These are phyloP conservation scores for Cosmorhoe ocellata DNA, from an alignment of 2,888 invertebrate genomes.

Conservation along the genomic window DNA sequence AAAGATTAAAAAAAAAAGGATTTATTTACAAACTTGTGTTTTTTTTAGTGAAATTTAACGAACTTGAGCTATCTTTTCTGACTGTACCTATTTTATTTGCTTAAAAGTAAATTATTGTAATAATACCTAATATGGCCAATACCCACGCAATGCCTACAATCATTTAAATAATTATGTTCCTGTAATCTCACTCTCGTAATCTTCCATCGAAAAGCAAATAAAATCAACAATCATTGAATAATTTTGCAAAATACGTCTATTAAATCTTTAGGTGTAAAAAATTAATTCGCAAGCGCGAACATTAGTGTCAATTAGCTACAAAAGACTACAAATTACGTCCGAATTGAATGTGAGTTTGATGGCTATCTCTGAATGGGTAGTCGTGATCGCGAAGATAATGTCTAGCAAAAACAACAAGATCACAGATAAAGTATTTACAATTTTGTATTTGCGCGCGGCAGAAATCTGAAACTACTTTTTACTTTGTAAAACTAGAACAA, in stretches of 20 bases:
- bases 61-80: too few relatives aligned
- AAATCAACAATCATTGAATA: slow-evolving; percentile 21
- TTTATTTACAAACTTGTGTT: too few relatives aligned
- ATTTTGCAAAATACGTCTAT: slow-evolving; percentile 18
- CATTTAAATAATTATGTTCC: not conserved
- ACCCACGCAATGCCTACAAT: too few relatives aligned
- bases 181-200: not conserved
- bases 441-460: slow-evolving; percentile 15
- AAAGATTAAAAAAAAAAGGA: too few relatives aligned
- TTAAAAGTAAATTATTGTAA: not conserved
- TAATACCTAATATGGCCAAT: too few relatives aligned
- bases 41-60: too few relatives aligned
- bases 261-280: slow-evolving; percentile 29
- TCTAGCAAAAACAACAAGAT: slow-evolving; percentile 33
- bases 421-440: slow-evolving; percentile 19
- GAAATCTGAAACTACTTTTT: slow-evolving; percentile 12
- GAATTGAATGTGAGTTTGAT: slow-evolving; percentile 33
- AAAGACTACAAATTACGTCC: slow-evolving; percentile 27
- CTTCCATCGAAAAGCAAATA: slow-evolving; percentile 8
- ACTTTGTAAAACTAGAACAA: not conserved
- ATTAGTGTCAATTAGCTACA: slow-evolving; percentile 29
- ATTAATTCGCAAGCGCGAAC: slow-evolving; percentile 33
- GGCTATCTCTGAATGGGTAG: slow-evolving; percentile 28
- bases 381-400: slow-evolving; percentile 35
- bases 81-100: too few relatives aligned